Evolutionary conservation across 2,113 vertebrate genomes (phyloP), one percentile per base, ranked within the genome.

Genomic region (Lepus americanus): DNA sequence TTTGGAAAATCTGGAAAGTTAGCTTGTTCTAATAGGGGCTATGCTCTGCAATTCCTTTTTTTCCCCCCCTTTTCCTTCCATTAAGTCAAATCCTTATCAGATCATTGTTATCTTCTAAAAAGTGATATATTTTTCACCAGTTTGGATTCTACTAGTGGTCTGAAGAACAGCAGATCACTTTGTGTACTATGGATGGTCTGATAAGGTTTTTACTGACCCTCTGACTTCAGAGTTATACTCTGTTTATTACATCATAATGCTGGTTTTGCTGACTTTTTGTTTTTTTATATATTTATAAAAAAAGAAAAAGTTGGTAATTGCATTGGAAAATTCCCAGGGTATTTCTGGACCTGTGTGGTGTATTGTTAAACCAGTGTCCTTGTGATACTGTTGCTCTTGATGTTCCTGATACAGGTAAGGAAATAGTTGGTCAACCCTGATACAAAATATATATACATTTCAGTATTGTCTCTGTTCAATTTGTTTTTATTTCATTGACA

Each of bases 321-420:
- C 97, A 95, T 96, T 95, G 97, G 95, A 97, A 97, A 98, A 98
- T 97, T 96, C 95, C 98, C 98, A 98, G 98, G 97, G 98, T 98
- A 97, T 97, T 98, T 95, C 97, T 98, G 98, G 98, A 98, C 98
- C 97, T 98, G 91, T 97, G 98, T 98, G 98, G 98, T 98, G 95
- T 98, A 94, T 97, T 98, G 98, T 98, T 98, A 98, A 95, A 94
- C 97, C 97, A 98, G 98, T 98, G 98, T 98, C 98, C 96, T 97
- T 98, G 97, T 96, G 98, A 95, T 92, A 74, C 98, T 98, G 97
- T 98, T 98, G 98, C 98, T 96, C 98, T 98, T 97, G 98, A 96
- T 98, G 98, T 98, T 99, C 98, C 98, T 73, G 98, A 98, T 98
- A 98, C 98, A 99, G 98, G 98, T 99, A 99, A 99, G 98, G 98